Evolutionary conservation across 1,140 invertebrate species (phyloP), one percentile per base, ranked within the genome.

Genomic region (Dreissena polymorpha): DNA sequence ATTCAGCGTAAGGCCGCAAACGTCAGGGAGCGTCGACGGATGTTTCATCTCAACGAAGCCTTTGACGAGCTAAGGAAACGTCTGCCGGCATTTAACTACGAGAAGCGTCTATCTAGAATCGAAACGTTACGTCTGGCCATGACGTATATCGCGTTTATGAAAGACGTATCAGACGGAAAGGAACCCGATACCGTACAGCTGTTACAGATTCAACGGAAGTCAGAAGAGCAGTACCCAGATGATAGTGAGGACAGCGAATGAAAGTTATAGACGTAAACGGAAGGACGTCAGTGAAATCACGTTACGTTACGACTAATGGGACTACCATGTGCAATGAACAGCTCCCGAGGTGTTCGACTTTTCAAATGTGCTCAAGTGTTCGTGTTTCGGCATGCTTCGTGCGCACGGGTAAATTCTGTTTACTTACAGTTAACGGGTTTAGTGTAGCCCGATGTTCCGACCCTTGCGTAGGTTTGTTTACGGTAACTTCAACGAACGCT

Each of bases 101-200:
- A 91, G 63, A 91, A 91, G 69, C 85, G 90, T 55, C 85, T 93
- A 74, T 92, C 92, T 0, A 87, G 94, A 81, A 94, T 98, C 39
- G 98, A 99, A 93, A 99, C 98, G 0, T 94, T 99, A 0, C 96
- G 97, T 89, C 92, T 98, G 83, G 98, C 98, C 2, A 99, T 99
- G 85, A 97, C 97, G 53, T 99, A 99, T 92, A 99, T 99, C 86
- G 96, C 97, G 57, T 99, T 99, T 93, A 99, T 99, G 97, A 96
- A 96, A 74, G 98, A 99, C 91, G 93, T 99, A 14, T 93, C 98
- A 10, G 68, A 86, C 12, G 89, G 89, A 3, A 73, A 86, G 12
- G 88, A 89, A 50, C 87, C 90, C 0, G 86, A 87, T 49, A 77
- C 85, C 65, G 86, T 90, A 16, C 85, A 88, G 67, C 80, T 88